Percentiles rank a stretch among this genome's conserved stretches.
Evolutionary conservation across 2,888 invertebrate genomes (phyloP).

Genomic region (Nomada goodeniana): DNA sequence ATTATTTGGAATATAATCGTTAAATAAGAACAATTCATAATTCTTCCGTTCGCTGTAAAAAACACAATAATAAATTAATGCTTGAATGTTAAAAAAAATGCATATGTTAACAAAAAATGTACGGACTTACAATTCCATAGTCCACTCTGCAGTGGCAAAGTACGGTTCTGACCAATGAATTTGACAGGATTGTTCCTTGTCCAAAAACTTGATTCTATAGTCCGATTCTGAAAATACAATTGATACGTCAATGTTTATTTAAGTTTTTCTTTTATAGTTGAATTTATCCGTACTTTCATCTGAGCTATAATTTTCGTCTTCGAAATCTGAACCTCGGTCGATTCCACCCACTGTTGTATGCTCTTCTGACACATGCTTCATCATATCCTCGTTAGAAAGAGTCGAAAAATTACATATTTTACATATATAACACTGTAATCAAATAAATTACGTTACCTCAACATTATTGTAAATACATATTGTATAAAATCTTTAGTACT

Average conservation of each 20-base stretch:
- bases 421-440: conserved; percentile 76
- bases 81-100: neutral
- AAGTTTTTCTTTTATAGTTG: conserved; percentile 8
- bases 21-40: conserved; percentile 82
- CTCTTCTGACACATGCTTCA: conserved; percentile 73
- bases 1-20: conserved; percentile 81
- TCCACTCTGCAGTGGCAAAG: conserved; percentile 76
- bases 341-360: conserved; percentile 69
- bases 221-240: conserved; percentile 47
- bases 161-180: conserved; percentile 47
- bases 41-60: conserved; percentile 74
- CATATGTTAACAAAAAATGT: neutral
- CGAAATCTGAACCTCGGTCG: conserved; percentile 55
- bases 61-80: conserved; percentile 28
- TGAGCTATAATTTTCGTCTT: conserved; percentile 45
- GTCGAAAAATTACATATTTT: conserved; percentile 78
- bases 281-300: conserved; percentile 58
- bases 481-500: neutral
- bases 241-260: neutral
- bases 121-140: conserved; percentile 79
- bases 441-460: conserved; percentile 10
- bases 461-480: neutral
- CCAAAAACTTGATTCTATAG: conserved; percentile 32
- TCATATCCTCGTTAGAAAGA: conserved; percentile 70
- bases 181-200: conserved; percentile 15